phyloP scores from a whole-genome alignment of 1,140 invertebrate genomes.

The Bombus pyrosoma region DNA sequence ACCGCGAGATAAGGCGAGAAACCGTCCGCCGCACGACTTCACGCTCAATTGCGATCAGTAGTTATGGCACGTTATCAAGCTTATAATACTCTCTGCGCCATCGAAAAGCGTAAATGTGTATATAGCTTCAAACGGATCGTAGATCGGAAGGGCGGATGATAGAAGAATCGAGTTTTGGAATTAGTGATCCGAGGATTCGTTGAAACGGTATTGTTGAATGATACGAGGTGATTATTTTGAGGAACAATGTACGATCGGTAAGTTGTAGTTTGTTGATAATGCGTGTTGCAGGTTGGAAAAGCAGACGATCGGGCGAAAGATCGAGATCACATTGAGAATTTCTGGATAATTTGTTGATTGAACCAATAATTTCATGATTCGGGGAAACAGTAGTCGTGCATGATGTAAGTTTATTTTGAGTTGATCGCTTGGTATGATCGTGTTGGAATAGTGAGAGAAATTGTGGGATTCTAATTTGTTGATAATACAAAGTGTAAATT shows the following conservation, averaged over 20 bases:
- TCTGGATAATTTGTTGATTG: neutral
- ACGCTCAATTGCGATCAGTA: slow-evolving; percentile 44
- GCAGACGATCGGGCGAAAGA: neutral
- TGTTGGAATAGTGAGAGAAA: neutral
- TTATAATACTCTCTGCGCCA: neutral
- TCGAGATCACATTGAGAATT: neutral
- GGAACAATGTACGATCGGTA: too few species aligned
- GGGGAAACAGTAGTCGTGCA: neutral
- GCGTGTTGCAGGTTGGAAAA: neutral
- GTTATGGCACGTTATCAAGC: slow-evolving; percentile 46
- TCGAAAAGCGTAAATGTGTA: neutral
- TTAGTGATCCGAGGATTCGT: too few species aligned
- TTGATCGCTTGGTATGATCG: neutral
- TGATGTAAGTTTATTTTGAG: neutral
- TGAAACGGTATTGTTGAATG: too few species aligned
- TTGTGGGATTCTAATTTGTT: neutral
- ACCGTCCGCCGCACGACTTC: slow-evolving; percentile 18
- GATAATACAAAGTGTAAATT: neutral
- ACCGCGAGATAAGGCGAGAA: slow-evolving; percentile 16
- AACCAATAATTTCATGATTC: neutral
- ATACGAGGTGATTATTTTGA: too few species aligned
- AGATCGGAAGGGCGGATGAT: neutral
- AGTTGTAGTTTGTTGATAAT: too few species aligned
- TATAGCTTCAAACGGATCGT: neutral
- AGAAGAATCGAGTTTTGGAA: too few species aligned